A percentile compares a stretch with the other conserved stretches of the same genome.
These are phyloP conservation scores for Chascanopsetta lugubris DNA, from an alignment of 2,113 vertebrate genomes.

Conservation along the genomic window DNA sequence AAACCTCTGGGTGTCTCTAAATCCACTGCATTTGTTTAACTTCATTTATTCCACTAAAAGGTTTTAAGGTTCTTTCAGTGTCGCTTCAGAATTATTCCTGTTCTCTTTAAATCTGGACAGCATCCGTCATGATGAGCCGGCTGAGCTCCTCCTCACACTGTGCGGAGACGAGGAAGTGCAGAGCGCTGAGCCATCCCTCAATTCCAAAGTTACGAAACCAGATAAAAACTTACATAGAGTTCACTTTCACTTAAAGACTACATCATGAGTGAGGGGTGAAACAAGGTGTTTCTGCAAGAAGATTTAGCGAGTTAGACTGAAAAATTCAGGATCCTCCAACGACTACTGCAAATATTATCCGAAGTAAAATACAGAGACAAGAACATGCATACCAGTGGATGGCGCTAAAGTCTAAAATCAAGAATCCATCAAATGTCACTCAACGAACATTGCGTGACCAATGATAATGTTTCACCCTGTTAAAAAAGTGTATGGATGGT, in stretches of 20 bases:
- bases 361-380: too few species aligned
- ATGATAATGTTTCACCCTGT: too few species aligned
- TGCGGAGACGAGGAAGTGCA: constrained; percentile 11
- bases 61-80: constrained; percentile 16
- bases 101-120: constrained; percentile 44
- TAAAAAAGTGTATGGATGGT: too few species aligned
- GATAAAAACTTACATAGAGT: constrained; percentile 23
- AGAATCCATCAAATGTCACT: too few species aligned
- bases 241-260: constrained; percentile 22
- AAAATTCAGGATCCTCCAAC: too few species aligned
- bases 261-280: constrained; percentile 27
- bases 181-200: constrained; percentile 36
- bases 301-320: too few species aligned
- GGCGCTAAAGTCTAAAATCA: too few species aligned
- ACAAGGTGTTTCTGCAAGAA: constrained; percentile 16
- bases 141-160: constrained; percentile 17
- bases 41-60: constrained; percentile 34
- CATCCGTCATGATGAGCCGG: constrained; percentile 43
- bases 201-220: constrained; percentile 32
- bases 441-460: too few species aligned
- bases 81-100: constrained; percentile 22
- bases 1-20: constrained; percentile 12
- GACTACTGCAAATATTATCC: too few species aligned
- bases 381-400: too few species aligned
- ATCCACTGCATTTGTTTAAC: constrained; percentile 23